A percentile compares a stretch with the other conserved stretches of the same genome.
phyloP scores from a whole-genome alignment of 1,140 invertebrate species.

The Drosophila burlai region DNA sequence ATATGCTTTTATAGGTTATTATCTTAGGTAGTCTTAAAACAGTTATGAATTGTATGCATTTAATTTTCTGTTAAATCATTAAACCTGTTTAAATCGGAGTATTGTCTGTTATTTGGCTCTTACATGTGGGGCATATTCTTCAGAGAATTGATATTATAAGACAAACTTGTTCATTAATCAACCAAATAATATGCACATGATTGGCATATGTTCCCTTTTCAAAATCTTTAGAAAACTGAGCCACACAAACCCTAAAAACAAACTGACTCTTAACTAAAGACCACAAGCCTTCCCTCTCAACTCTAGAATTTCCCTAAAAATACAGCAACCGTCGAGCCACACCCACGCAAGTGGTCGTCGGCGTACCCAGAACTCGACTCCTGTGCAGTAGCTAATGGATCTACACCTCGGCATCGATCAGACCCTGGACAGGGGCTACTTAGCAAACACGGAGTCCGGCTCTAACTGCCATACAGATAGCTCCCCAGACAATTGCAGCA shows the following conservation, averaged over 20 bases:
- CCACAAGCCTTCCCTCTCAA: slow-evolving; percentile 12
- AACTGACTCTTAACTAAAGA: background rate
- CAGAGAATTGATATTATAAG: background rate
- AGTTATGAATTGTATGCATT: background rate
- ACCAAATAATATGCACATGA: background rate
- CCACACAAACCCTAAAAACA: background rate
- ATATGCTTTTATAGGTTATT: background rate
- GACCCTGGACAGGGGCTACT: slow-evolving; percentile 51
- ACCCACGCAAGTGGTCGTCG: slow-evolving; percentile 16
- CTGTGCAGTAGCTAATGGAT: slow-evolving; percentile 72
- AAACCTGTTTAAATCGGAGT: too few relatives aligned
- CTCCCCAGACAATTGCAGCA: slow-evolving; percentile 79
- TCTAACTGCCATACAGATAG: slow-evolving; percentile 11
- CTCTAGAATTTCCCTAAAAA: slow-evolving; percentile 4
- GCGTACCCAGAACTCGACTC: slow-evolving; percentile 21
- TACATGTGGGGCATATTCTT: too few relatives aligned
- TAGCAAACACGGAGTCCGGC: slow-evolving; percentile 35
- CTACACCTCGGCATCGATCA: slow-evolving; percentile 58
- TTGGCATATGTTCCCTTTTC: background rate
- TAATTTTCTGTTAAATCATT: too few relatives aligned
- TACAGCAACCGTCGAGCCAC: slow-evolving; percentile 21
- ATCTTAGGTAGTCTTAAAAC: background rate
- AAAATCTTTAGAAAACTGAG: background rate
- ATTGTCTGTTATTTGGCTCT: too few relatives aligned
- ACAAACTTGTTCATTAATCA: background rate